phyloP scores from a whole-genome alignment of 2,888 invertebrate genomes.

The Bedellia somnulentella region DNA sequence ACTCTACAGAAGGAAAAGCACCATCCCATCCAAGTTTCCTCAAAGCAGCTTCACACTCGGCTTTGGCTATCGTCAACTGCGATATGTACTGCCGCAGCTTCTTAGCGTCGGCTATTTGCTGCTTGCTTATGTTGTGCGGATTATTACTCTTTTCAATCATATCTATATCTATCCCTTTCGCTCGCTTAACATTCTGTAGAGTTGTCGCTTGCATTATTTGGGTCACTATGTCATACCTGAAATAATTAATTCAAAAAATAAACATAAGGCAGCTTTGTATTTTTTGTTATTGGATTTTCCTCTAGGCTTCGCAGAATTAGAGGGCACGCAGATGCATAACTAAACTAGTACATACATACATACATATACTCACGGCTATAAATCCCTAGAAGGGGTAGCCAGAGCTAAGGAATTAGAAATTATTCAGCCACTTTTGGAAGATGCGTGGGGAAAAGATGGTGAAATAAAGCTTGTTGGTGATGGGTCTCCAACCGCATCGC shows the following conservation, averaged over 20 bases:
- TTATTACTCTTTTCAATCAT: conserved; percentile 47
- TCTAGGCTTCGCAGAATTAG: no score
- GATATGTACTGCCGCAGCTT: conserved; percentile 84
- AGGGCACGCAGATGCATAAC: no score
- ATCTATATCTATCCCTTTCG: conserved; percentile 77
- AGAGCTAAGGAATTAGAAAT: no score
- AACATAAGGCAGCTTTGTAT: conserved; percentile 5
- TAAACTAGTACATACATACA: no score
- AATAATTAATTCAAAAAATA: conserved; percentile 9
- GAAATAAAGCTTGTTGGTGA: no score
- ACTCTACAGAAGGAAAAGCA: conserved; percentile 61
- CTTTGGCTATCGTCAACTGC: conserved; percentile 79
- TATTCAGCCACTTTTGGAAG: no score
- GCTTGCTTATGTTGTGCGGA: conserved; percentile 67
- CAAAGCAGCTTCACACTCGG: conserved; percentile 77
- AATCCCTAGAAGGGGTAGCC: no score
- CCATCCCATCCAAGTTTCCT: conserved; percentile 77
- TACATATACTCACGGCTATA: no score
- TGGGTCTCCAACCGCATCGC: no score
- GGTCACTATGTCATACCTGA: conserved; percentile 81
- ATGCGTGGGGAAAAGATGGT: no score
- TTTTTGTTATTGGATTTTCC: no score
- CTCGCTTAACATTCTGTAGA: conserved; percentile 84
- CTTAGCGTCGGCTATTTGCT: conserved; percentile 77
- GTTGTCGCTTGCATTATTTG: conserved; percentile 95